Percentiles rank a stretch among this genome's conserved stretches.
phyloP scores from a whole-genome alignment of 2,888 invertebrate genomes.

The Sphaerophoria taeniata region DNA sequence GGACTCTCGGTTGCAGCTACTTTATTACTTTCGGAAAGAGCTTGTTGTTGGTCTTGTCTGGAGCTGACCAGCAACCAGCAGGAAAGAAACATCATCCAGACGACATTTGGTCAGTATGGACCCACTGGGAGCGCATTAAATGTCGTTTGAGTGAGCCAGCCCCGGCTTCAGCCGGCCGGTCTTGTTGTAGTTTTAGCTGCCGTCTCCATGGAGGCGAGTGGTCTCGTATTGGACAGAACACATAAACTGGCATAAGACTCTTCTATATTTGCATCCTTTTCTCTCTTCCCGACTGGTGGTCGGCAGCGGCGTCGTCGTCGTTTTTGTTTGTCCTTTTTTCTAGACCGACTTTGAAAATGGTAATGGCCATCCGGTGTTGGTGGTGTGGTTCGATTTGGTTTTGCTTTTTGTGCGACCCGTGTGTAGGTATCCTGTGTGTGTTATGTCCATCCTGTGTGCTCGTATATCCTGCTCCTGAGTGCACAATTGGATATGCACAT shows the following conservation, averaged over 20 bases:
- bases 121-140: conserved; percentile 68
- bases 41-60: conserved; percentile 35
- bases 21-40: conserved; percentile 74
- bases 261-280: too few species aligned
- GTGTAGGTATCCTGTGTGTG: conserved; percentile 60
- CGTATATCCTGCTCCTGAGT: conserved; percentile 48
- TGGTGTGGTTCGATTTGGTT: conserved; percentile 54
- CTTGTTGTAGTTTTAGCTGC: neutral
- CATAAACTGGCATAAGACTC: conserved; percentile 24
- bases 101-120: conserved; percentile 68
- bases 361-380: conserved; percentile 71
- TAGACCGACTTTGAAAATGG: conserved; percentile 66
- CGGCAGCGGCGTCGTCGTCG: conserved; percentile 27
- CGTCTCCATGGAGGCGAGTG: conserved; percentile 15
- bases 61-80: conserved; percentile 57
- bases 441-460: neutral
- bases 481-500: conserved; percentile 74
- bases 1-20: conserved; percentile 53
- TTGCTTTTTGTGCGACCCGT: conserved; percentile 64
- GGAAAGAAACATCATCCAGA: conserved; percentile 50
- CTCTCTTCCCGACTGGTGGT: conserved; percentile 19
- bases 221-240: conserved; percentile 28
- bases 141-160: conserved; percentile 69
- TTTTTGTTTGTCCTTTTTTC: conserved; percentile 41
- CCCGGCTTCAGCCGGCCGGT: neutral